Conservation (phyloP, 2,797 vertebrate species). For the Clarias fuscus region DNA sequence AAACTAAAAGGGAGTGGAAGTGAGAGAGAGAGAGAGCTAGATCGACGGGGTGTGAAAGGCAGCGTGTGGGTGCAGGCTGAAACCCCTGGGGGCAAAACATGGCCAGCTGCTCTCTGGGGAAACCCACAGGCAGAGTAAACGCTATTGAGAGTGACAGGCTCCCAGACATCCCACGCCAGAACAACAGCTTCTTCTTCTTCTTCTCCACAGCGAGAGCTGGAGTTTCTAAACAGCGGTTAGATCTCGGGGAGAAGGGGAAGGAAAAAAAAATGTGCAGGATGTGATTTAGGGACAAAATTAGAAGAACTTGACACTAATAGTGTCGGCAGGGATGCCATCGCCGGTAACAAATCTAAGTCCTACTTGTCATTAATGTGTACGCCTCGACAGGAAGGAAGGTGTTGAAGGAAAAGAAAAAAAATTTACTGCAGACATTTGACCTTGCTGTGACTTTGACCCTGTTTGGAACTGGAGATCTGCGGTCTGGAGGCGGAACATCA, state of each 20-base stretch:
- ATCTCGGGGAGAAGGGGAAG: not conserved
- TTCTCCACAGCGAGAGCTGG: conserved; percentile 4
- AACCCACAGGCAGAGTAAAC: conserved; percentile 38
- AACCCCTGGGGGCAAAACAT: conserved; percentile 38
- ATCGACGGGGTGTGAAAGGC: conserved; percentile 49
- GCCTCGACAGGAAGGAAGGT: not conserved
- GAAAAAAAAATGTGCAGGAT: not conserved
- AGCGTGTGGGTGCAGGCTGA: conserved; percentile 23
- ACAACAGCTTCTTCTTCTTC: not conserved
- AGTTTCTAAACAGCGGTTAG: conserved; percentile 22
- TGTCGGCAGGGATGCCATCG: not conserved
- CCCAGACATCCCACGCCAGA: conserved; percentile 17
- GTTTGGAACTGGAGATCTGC: not conserved
- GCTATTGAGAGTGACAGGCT: conserved; percentile 38
- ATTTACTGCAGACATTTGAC: not conserved
- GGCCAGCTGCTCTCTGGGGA: conserved; percentile 35
- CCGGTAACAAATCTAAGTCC: not conserved
- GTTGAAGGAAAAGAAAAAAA: not conserved
- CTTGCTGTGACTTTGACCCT: not conserved
- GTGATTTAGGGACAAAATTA: not conserved
- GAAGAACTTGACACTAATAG: not conserved
- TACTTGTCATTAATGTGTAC: not conserved
- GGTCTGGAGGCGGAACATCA: not conserved
- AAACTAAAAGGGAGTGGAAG: not conserved
- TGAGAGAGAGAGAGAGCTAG: conserved; percentile 1